A percentile compares a stretch with the other conserved stretches of the same genome.
phyloP scores from a whole-genome alignment of 2,888 invertebrate genomes.

The Plebejus anna region DNA sequence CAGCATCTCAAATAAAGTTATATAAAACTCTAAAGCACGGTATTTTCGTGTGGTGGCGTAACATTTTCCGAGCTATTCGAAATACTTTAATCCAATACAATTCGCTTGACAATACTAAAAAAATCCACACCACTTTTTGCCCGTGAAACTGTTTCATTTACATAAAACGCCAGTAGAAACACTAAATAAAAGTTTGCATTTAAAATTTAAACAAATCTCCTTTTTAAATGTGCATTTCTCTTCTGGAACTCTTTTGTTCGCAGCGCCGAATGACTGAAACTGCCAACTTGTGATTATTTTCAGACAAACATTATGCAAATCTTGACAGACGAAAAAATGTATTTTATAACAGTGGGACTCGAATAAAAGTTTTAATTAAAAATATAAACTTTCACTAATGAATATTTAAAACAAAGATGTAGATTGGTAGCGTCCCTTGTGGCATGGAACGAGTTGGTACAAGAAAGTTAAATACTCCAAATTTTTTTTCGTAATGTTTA shows the following conservation, averaged over 20 bases:
- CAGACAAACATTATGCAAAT: conserved; percentile 52
- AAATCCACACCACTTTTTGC: conserved; percentile 30
- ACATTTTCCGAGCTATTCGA: conserved; percentile 21
- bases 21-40: not conserved
- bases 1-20: not conserved
- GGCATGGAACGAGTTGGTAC: conserved; percentile 30
- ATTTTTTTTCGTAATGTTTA: conserved; percentile 16
- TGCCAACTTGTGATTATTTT: conserved; percentile 50
- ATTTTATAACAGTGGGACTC: conserved; percentile 37
- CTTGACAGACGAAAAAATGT: conserved; percentile 45
- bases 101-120: conserved; percentile 26
- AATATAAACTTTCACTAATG: conserved; percentile 35
- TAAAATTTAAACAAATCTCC: conserved; percentile 40
- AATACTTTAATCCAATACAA: conserved; percentile 27
- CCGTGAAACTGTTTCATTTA: conserved; percentile 31
- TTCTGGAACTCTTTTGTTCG: conserved; percentile 39
- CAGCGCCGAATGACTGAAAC: conserved; percentile 44
- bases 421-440: conserved; percentile 30
- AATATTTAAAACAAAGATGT: conserved; percentile 31
- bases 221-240: conserved; percentile 39
- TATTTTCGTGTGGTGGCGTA: not conserved
- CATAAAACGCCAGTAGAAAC: conserved; percentile 30
- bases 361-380: conserved; percentile 39
- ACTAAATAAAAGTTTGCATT: conserved; percentile 39
- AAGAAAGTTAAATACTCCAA: conserved; percentile 27